phyloP scores from a whole-genome alignment of 64 coral and sea anemone species.

The Dendrophyllia cribrosa region DNA sequence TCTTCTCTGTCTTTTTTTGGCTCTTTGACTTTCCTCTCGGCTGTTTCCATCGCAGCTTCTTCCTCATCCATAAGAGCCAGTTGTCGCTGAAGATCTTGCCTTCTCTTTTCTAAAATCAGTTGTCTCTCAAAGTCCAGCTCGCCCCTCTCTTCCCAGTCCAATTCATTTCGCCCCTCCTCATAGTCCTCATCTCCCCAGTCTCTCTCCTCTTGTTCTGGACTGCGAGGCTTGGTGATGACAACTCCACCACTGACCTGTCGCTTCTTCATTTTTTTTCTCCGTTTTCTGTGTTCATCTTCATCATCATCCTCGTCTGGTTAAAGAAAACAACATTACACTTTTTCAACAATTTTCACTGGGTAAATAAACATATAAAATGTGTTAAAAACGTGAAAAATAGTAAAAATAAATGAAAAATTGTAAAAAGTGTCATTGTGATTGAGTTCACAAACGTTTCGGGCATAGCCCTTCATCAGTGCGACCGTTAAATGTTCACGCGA shows the following conservation, averaged over 20 bases:
- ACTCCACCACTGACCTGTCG: slow-evolving; percentile 52
- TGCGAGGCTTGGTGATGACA: slow-evolving; percentile 47
- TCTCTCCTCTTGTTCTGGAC: slow-evolving; percentile 54
- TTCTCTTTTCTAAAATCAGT: slow-evolving; percentile 82
- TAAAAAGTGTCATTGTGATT: too few relatives aligned
- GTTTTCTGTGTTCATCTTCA: slow-evolving; percentile 22
- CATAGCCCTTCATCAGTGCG: too few relatives aligned
- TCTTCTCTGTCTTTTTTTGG: slow-evolving; percentile 36
- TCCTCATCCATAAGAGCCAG: slow-evolving; percentile 92
- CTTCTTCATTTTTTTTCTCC: slow-evolving; percentile 74
- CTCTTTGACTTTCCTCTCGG: slow-evolving; percentile 17
- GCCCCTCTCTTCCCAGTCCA: slow-evolving; percentile 86
- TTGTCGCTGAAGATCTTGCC: slow-evolving; percentile 79
- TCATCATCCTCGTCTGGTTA: slow-evolving; percentile 58
- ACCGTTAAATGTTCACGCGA: too few relatives aligned
- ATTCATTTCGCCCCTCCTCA: slow-evolving; percentile 48
- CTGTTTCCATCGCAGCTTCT: slow-evolving; percentile 62
- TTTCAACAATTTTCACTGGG: not conserved
- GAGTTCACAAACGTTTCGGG: too few relatives aligned
- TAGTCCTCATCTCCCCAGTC: slow-evolving; percentile 71
- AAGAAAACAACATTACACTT: slow-evolving; percentile 11
- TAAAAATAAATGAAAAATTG: too few relatives aligned
- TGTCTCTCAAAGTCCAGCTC: slow-evolving; percentile 87
- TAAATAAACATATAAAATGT: too few relatives aligned
- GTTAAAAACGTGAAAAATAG: too few relatives aligned